These are phyloP conservation scores for Danaus plexippus DNA, from an alignment of 1,140 invertebrate species.

Conservation along the genomic window DNA sequence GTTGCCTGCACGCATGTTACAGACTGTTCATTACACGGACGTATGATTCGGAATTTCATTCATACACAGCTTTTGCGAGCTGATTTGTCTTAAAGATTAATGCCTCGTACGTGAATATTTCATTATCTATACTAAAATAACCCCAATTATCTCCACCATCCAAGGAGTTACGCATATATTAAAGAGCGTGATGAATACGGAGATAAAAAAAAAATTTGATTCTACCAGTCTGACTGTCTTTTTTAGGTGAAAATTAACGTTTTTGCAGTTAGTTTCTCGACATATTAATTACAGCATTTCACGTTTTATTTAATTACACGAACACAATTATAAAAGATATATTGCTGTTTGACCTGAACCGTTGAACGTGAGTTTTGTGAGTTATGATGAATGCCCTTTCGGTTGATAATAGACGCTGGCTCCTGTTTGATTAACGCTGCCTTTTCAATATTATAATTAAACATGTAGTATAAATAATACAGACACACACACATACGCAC, in stretches of 20 bases:
- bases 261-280: too few species aligned
- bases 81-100: too few species aligned
- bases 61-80: neutral
- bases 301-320: conserved; percentile 26
- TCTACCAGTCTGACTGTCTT: too few species aligned
- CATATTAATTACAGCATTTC: too few species aligned
- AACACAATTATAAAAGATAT: conserved; percentile 67
- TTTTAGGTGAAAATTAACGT: too few species aligned
- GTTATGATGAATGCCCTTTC: conserved; percentile 61
- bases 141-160: too few species aligned
- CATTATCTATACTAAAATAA: conserved; percentile 23
- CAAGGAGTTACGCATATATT: too few species aligned
- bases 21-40: conserved; percentile 45
- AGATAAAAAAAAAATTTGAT: too few species aligned
- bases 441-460: conserved; percentile 2
- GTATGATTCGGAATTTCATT: conserved; percentile 43
- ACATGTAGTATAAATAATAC: neutral
- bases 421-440: conserved; percentile 44
- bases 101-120: conserved; percentile 41
- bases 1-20: conserved; percentile 31
- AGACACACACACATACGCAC: too few species aligned
- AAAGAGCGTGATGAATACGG: too few species aligned
- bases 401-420: conserved; percentile 49
- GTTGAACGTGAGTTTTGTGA: conserved; percentile 50
- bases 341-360: conserved; percentile 66